Percentiles rank a stretch among this genome's conserved stretches.
phyloP scores from a whole-genome alignment of 2,113 vertebrate genomes.

The Heterochromis multidens region DNA sequence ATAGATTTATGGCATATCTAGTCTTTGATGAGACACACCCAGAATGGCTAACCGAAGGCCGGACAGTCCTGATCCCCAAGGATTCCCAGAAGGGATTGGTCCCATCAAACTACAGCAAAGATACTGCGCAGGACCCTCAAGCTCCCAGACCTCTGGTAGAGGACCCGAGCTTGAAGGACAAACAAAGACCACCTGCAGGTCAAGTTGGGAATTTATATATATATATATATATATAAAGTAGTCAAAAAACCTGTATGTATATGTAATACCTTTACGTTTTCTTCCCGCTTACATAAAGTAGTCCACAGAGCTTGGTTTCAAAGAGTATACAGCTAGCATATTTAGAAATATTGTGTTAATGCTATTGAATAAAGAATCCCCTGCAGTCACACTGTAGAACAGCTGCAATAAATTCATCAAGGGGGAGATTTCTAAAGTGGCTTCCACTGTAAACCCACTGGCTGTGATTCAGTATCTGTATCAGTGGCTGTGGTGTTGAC shows the following conservation, averaged over 20 bases:
- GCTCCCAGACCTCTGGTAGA: too few relatives aligned
- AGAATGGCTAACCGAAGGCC: too few relatives aligned
- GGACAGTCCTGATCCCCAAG: too few relatives aligned
- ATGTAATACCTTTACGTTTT: background rate
- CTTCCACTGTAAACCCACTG: conserved; percentile 16
- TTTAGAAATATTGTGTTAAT: background rate
- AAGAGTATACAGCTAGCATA: background rate
- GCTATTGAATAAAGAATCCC: background rate
- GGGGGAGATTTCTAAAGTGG: background rate
- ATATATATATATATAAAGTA: background rate
- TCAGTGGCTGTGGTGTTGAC: conserved; percentile 19
- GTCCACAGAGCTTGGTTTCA: background rate
- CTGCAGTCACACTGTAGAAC: conserved; percentile 1
- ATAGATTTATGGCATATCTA: background rate
- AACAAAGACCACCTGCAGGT: too few relatives aligned
- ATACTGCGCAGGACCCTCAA: too few relatives aligned
- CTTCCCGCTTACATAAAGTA: background rate
- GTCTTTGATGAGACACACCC: too few relatives aligned
- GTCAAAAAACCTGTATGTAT: background rate
- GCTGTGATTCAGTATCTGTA: conserved; percentile 9
- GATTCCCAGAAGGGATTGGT: too few relatives aligned
- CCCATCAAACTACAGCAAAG: too few relatives aligned
- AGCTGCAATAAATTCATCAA: background rate
- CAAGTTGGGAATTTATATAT: too few relatives aligned
- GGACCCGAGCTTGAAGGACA: too few relatives aligned